These are phyloP conservation scores for Acanthopleura granulata DNA, from an alignment of 2,888 invertebrate species.

Conservation along the genomic window DNA sequence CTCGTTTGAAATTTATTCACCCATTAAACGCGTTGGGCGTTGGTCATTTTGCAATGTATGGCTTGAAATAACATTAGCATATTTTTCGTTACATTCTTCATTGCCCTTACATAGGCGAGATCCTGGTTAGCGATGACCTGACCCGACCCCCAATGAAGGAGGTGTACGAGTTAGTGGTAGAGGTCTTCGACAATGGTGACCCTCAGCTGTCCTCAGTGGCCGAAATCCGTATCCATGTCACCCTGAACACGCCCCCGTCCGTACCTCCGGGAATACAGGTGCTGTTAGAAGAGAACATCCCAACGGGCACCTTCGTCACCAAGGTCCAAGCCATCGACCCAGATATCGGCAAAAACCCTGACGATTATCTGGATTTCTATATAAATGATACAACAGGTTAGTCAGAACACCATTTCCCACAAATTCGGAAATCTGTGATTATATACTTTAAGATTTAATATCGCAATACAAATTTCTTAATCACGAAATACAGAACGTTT, in stretches of 20 bases:
- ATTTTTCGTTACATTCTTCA: too few species aligned
- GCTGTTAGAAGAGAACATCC: slow-evolving; percentile 22
- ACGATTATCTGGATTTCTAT: slow-evolving; percentile 4
- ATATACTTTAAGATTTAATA: too few species aligned
- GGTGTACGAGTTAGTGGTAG: slow-evolving; percentile 18
- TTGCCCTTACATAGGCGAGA: neutral
- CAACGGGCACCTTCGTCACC: slow-evolving; percentile 26
- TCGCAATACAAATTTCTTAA: too few species aligned
- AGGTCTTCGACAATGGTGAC: slow-evolving; percentile 22
- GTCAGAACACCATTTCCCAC: neutral
- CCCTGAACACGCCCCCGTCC: slow-evolving; percentile 23
- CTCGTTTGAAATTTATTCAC: too few species aligned
- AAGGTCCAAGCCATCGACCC: slow-evolving; percentile 30
- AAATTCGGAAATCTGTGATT: too few species aligned
- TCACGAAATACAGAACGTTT: too few species aligned
- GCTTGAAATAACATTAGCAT: too few species aligned
- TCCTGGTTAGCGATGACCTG: slow-evolving; percentile 12
- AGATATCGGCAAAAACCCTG: slow-evolving; percentile 23
- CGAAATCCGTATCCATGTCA: slow-evolving; percentile 12
- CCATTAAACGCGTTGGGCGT: too few species aligned
- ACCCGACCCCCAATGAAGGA: slow-evolving; percentile 21
- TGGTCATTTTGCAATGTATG: too few species aligned
- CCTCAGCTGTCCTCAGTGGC: slow-evolving; percentile 19
- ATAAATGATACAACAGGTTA: slow-evolving; percentile 23
- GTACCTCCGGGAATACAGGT: slow-evolving; percentile 8